Evolutionary conservation across 2,888 invertebrate species (phyloP).

Genomic region (Synanthedon tipuliformis): DNA sequence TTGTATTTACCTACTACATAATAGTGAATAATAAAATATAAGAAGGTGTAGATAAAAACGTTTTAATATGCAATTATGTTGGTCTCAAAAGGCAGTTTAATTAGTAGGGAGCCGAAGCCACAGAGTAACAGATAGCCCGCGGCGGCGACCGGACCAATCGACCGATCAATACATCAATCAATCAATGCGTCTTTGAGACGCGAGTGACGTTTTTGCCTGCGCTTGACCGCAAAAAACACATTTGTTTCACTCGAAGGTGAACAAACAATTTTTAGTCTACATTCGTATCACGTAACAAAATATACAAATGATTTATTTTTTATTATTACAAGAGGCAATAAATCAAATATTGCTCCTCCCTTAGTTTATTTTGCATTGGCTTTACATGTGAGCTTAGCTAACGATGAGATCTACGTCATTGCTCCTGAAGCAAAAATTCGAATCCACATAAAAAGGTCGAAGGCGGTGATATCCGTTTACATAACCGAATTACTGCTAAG

Average conservation of each 20-base stretch:
- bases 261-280: neutral
- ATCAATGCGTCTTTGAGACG: slow-evolving; percentile 1
- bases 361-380: neutral
- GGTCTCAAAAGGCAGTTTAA: too few relatives aligned
- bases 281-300: neutral
- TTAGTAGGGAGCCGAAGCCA: neutral
- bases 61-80: too few relatives aligned
- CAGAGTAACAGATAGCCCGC: neutral
- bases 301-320: neutral
- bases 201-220: neutral
- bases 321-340: neutral
- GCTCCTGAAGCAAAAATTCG: too few relatives aligned
- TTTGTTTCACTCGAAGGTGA: neutral
- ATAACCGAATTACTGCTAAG: too few relatives aligned
- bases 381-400: neutral
- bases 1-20: too few relatives aligned
- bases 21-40: too few relatives aligned
- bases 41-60: too few relatives aligned
- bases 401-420: too few relatives aligned
- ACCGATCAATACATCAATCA: slow-evolving; percentile 7
- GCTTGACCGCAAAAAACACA: neutral
- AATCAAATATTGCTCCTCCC: neutral
- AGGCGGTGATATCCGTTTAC: too few relatives aligned
- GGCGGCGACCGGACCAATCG: slow-evolving; percentile 3
- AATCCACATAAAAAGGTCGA: too few relatives aligned